Conservation (phyloP, 2,113 vertebrate species). For the Polypterus bichir region DNA sequence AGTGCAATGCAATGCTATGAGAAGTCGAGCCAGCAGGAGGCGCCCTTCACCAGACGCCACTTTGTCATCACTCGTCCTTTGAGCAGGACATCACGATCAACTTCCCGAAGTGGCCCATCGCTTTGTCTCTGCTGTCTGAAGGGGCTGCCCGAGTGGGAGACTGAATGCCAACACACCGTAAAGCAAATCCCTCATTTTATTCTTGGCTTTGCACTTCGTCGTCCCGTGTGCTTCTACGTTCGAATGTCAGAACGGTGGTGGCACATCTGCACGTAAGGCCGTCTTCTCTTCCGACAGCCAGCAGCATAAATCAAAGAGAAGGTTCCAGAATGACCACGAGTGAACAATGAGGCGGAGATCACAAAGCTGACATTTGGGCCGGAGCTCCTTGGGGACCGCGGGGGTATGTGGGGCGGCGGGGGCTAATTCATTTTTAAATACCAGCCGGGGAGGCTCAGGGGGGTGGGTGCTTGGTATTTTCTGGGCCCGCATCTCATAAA, state of each 20-base stretch:
- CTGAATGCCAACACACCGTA: too few relatives aligned
- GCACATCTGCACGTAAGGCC: constrained; percentile 57
- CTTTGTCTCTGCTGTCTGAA: too few relatives aligned
- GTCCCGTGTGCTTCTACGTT: constrained; percentile 22
- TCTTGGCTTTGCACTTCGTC: background rate
- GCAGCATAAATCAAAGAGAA: constrained; percentile 67
- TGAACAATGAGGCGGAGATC: constrained; percentile 43
- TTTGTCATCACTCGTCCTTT: too few relatives aligned
- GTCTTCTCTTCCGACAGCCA: constrained; percentile 50
- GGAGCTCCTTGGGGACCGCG: constrained; percentile 49
- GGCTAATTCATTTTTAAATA: constrained; percentile 54
- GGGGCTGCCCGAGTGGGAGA: too few relatives aligned
- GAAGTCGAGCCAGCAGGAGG: too few relatives aligned
- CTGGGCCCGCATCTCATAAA: constrained; percentile 31
- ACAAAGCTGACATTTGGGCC: constrained; percentile 58
- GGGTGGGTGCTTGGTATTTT: constrained; percentile 46
- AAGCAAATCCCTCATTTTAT: background rate
- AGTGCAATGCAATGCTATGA: too few relatives aligned
- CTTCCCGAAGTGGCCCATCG: too few relatives aligned
- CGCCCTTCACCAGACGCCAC: too few relatives aligned
- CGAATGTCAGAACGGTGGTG: constrained; percentile 58
- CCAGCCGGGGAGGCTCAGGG: constrained; percentile 21
- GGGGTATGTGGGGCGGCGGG: constrained; percentile 33
- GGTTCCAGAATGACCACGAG: constrained; percentile 21
- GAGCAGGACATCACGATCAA: too few relatives aligned